Evolutionary conservation across 2,113 vertebrate species (phyloP).

Genomic region (Rhea pennata): DNA sequence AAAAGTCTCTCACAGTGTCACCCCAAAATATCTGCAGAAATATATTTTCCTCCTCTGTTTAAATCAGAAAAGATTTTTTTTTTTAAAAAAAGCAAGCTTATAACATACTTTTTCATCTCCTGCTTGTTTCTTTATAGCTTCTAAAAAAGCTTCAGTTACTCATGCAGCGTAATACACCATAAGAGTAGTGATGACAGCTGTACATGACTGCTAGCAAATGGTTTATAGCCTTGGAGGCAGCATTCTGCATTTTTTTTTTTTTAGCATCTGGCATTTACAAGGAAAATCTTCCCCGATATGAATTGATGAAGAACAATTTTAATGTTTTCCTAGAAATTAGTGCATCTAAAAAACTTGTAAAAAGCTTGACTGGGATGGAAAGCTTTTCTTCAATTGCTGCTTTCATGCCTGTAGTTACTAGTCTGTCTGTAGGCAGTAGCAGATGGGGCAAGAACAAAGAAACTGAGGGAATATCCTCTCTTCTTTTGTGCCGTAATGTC

Average conservation of each 20-base stretch:
- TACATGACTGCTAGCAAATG: neutral
- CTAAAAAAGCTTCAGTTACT: neutral
- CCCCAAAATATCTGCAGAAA: neutral
- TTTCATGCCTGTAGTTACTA: neutral
- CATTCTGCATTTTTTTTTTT: neutral
- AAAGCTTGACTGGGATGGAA: neutral
- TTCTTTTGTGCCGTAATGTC: neutral
- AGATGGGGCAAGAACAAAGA: neutral
- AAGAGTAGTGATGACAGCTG: neutral
- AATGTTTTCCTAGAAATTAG: conserved; percentile 40
- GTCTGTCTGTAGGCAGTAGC: neutral
- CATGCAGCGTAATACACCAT: neutral
- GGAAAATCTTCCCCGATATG: neutral
- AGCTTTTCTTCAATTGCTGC: neutral
- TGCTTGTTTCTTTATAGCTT: neutral
- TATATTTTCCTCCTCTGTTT: neutral
- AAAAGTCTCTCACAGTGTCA: neutral
- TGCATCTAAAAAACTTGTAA: neutral
- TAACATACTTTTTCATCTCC: neutral
- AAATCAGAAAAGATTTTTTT: neutral
- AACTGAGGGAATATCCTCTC: neutral
- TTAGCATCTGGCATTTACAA: neutral
- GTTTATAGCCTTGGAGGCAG: neutral
- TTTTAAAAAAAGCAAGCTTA: neutral
- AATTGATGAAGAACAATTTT: neutral